Base-by-base conservation (phyloP, 2,888 invertebrate species). In the Eilema caniola region DNA sequence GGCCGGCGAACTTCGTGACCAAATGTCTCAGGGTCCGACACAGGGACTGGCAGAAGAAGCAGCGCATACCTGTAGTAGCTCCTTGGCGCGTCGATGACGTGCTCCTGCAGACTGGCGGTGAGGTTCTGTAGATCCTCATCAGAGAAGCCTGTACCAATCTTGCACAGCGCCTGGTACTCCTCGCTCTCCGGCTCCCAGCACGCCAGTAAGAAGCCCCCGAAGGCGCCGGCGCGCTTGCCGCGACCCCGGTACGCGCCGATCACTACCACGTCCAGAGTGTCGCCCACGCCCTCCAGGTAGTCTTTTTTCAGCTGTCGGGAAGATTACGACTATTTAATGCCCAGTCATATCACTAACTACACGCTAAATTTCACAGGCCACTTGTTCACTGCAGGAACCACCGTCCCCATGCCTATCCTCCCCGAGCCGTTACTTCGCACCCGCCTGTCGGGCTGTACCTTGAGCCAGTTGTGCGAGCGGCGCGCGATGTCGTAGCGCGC, bases 401-500 rank as follows among this genome's bases (percentile, higher is more conserved):
- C n/a, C n/a, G n/a, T n/a, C n/a, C n/a, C n/a, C n/a, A n/a, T n/a
- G n/a, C n/a, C n/a, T n/a, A n/a, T n/a, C n/a, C n/a, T n/a, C n/a
- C n/a, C n/a, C n/a, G n/a, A n/a, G n/a, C n/a, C n/a, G n/a, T n/a
- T n/a, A n/a, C n/a, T n/a, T n/a, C n/a, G n/a, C n/a, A n/a, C n/a
- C n/a, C n/a, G n/a, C n/a, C n/a, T n/a, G n/a, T n/a, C n/a, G n/a
- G 31, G 31, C 31, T 1, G 31, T 33, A 93, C 94, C 96, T 99
- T 99, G 56, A 99, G 95, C 99, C 99, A 99, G 91, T 99, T 99
- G 78, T 97, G 96, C 0, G 98, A 98, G 57, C 99, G 95, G 83
- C 99, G 98, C 0, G 99, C 99, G 83, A 99, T 99, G 96, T 99
- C 99, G 92, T 99, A 99, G 0, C 98, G 97, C 0, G 99, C 98